Base-by-base conservation (phyloP, 2,888 invertebrate species). In the Amiota minor region DNA sequence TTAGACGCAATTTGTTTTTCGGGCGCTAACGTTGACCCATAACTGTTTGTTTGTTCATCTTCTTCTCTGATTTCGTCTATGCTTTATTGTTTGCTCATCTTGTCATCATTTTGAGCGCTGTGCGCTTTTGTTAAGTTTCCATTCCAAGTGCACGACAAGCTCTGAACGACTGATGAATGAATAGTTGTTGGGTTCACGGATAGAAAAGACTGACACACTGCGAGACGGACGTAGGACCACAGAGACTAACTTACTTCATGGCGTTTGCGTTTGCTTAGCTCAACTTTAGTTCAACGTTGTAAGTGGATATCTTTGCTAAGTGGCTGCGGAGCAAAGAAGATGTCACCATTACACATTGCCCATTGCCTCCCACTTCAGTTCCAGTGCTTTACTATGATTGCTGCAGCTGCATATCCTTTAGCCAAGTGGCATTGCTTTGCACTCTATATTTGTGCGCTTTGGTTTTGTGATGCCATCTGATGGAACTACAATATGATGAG, bases 221-320 rank as follows among this genome's bases (percentile, higher is more conserved):
- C 1, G 3, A 23, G 23, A 23, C 23, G 23, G 23, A 23, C 2
- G 23, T 35, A 35, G 6, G 35, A 35, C 35, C 35, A 35, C 35
- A 35, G 35, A 35, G 65, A 45, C 47, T 56, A 59, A 47, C 59
- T 70, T 59, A 56, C 45, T 70, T 70, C 47, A 59, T 47, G 47
- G 23, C 56, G 56, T 59, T 59, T 70, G 70, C 46, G 8, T 59
- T n/a, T 16, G 20, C 18, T 59, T 18, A 20, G 59, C 18, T 59
- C 59, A 59, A 18, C 18, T 59, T 20, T 35, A 20, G 35, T 23
- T 23, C 11, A 53, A 64, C 70, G 74, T 49, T 77, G 81, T 79
- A 81, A 81, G 80, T 81, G 81, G 81, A 82, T 80, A 81, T 82
- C 81, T 81, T 79, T 77, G 78, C 75, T 80, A 81, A 80, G 82